A percentile compares a stretch with the other conserved stretches of the same genome.
Conservation (phyloP, 2,888 invertebrate genomes). For the Drosophila paramelanica region DNA sequence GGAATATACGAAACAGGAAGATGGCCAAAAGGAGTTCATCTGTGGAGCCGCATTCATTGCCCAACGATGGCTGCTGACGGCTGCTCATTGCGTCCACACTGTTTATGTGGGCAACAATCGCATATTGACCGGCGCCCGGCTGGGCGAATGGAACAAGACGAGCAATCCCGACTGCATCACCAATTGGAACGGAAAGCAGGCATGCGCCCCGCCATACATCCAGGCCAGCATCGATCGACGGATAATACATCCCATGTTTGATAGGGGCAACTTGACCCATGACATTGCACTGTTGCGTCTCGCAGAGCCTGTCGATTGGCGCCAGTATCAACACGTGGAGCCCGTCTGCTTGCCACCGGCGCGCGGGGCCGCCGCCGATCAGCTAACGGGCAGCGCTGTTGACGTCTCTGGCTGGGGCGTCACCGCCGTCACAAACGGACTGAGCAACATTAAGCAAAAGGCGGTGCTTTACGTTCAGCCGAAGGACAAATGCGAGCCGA, state of each 20-base stretch:
- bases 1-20: conserved; percentile 72
- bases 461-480: conserved; percentile 47
- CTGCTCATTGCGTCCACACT: conserved; percentile 84
- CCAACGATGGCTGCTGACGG: conserved; percentile 64
- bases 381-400: conserved; percentile 82
- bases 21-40: conserved; percentile 86
- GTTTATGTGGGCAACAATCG: conserved; percentile 86
- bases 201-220: conserved; percentile 87
- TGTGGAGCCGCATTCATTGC: conserved; percentile 87
- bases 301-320: conserved; percentile 85
- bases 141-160: conserved; percentile 86
- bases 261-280: conserved; percentile 78
- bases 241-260: conserved; percentile 88
- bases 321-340: conserved; percentile 74
- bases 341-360: conserved; percentile 87
- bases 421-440: conserved; percentile 83
- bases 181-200: conserved; percentile 70
- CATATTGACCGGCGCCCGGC: conserved; percentile 83
- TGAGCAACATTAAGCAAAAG: conserved; percentile 56
- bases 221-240: conserved; percentile 87
- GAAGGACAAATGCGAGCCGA: conserved; percentile 28
- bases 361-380: conserved; percentile 28
- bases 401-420: conserved; percentile 88
- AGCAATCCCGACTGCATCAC: conserved; percentile 87
- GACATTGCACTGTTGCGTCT: conserved; percentile 90